These are phyloP conservation scores for Plotosus lineatus DNA, from an alignment of 2,113 vertebrate genomes.

Conservation along the genomic window DNA sequence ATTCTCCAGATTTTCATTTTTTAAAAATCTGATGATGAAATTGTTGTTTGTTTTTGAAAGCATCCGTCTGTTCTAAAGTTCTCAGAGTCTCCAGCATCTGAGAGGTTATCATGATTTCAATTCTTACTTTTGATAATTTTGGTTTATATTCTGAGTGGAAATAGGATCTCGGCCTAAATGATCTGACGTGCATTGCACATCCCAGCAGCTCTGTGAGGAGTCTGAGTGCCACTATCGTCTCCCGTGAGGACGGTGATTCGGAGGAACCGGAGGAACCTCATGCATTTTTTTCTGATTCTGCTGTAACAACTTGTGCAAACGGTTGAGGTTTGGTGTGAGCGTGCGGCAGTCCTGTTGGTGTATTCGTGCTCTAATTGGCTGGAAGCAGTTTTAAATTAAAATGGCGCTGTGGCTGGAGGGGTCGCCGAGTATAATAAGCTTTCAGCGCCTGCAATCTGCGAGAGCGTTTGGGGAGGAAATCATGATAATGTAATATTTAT, in stretches of 20 bases:
- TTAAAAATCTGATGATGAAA: background rate
- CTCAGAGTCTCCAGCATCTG: background rate
- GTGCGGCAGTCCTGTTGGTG: conserved; percentile 51
- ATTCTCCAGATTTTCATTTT: background rate
- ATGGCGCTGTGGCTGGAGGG: conserved; percentile 44
- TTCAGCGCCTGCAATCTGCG: conserved; percentile 56
- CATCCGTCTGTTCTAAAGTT: background rate
- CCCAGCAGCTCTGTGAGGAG: conserved; percentile 35
- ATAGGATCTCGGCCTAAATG: no score
- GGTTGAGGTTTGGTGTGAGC: conserved; percentile 51
- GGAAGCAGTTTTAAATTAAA: conserved; percentile 62
- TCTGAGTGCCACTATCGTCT: conserved; percentile 33
- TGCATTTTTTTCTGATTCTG: conserved; percentile 43
- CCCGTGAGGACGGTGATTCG: conserved; percentile 24
- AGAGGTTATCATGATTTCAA: background rate
- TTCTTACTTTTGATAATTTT: no score
- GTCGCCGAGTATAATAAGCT: conserved; percentile 50
- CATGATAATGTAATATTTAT: conserved; percentile 56
- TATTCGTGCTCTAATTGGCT: conserved; percentile 58
- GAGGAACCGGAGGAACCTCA: conserved; percentile 17
- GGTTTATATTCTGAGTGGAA: no score
- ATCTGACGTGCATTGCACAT: conserved; percentile 39
- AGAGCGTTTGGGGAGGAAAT: conserved; percentile 52
- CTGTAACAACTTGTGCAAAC: conserved; percentile 48
- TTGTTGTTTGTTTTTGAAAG: background rate